Base-by-base conservation (phyloP, 2,888 invertebrate species). In the Eumerus sabulonum region DNA sequence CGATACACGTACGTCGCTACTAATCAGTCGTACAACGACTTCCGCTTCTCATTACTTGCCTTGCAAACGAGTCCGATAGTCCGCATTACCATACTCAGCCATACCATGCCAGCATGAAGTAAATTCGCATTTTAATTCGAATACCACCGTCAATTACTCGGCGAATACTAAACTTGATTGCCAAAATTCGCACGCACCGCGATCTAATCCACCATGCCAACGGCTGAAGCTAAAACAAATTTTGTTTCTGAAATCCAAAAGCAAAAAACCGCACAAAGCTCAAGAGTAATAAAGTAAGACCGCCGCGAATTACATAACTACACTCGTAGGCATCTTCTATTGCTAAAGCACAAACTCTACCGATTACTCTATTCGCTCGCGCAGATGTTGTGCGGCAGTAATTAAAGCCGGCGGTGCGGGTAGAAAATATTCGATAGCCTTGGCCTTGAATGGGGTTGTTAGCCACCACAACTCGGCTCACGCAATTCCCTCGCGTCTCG, bases 391-490 rank as follows among this genome's bases (percentile, higher is more conserved):
- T 44, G 12, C 53, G 44, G 13, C 42, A 62, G 63, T 35, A 76
- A 76, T 70, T 76, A 70, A 70, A 51, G 50, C 63, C 63, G 53
- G 63, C 63, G 53, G 63, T 70, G 51, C 56, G 27, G 51, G 13
- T 14, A 51, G 42, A 47, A 60, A 56, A 19, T 38, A 38, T 68
- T 51, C 67, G 48, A 48, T 57, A 70, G 40, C 68, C 74, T 76
- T 76, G 74, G 68, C 74, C 74, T 76, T 76, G 74, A 50, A 14
- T 53, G 74, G 74, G 74, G 74, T 76, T 76, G 74, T 76, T 76
- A 70, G 63, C 74, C 70, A 76, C 62, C 56, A n/a, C 40, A 45
- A 40, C n/a, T n/a, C n/a, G 27, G 27, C 27, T 27, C 3, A 2
- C 7, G 27, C 27, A 27, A 27, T 27, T 27, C 3, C 27, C 27